Conservation (phyloP, 2,113 vertebrate species). For the Apus apus region DNA sequence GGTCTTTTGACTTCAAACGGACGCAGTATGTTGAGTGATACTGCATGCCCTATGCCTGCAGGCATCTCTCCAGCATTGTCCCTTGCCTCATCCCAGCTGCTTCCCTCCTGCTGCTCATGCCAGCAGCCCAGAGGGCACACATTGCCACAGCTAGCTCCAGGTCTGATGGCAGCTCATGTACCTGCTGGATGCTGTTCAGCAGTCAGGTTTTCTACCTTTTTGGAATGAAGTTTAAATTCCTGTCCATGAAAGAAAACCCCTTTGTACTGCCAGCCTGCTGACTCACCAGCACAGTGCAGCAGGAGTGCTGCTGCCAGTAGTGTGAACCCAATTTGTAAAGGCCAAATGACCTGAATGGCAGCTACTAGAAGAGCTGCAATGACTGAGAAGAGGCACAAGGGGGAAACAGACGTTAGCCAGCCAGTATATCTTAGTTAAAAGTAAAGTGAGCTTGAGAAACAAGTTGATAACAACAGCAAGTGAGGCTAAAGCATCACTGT, state of each 20-base stretch:
- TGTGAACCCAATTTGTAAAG: neutral
- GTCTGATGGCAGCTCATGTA: neutral
- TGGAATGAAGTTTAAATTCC: neutral
- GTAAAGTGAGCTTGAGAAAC: neutral
- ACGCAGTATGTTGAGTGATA: neutral
- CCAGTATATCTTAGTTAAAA: neutral
- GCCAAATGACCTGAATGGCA: neutral
- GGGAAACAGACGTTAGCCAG: neutral
- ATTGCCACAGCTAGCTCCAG: neutral
- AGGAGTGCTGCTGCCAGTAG: neutral
- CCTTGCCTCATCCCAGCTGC: neutral
- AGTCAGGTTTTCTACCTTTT: neutral
- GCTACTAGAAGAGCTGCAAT: neutral
- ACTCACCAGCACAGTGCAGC: neutral
- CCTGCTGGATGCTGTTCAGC: neutral
- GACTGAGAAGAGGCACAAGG: neutral
- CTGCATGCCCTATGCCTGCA: neutral
- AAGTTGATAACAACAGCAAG: neutral
- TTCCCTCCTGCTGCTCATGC: neutral
- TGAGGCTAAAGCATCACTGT: neutral
- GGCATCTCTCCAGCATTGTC: neutral
- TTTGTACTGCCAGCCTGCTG: neutral
- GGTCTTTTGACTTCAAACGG: accelerated
- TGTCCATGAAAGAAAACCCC: neutral
- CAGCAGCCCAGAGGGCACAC: neutral